Evolutionary conservation across 2,113 vertebrate species (phyloP).

Genomic region (Onychorhynchus coronatus): DNA sequence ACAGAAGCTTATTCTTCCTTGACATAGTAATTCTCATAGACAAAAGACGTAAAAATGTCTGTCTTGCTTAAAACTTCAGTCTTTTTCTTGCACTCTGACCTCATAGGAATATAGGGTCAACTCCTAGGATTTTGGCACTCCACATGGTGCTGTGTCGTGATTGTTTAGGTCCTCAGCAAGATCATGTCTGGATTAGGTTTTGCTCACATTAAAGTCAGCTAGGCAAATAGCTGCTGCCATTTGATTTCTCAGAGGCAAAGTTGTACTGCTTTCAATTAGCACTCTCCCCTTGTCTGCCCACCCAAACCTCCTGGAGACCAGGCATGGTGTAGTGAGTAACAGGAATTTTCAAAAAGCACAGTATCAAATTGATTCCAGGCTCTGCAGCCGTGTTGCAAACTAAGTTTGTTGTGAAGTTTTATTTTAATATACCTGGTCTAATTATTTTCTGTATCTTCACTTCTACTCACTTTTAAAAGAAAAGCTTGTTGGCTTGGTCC

Average conservation of each 20-base stretch:
- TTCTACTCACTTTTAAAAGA: background rate
- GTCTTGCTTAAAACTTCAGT: background rate
- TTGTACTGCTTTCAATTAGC: slow-evolving; percentile 16
- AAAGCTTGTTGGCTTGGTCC: background rate
- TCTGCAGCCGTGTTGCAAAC: background rate
- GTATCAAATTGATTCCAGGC: background rate
- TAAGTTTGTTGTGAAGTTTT: background rate
- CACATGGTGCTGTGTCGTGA: background rate
- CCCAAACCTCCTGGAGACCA: background rate
- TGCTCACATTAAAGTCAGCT: background rate
- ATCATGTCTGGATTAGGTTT: background rate
- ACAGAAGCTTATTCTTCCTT: background rate
- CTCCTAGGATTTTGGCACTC: background rate
- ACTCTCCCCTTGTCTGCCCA: accelerated
- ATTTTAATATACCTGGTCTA: background rate
- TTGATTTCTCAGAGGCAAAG: background rate
- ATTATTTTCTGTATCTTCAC: background rate
- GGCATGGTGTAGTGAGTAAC: background rate
- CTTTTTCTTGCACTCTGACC: background rate
- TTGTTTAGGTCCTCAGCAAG: background rate
- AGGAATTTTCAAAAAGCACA: background rate
- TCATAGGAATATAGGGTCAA: background rate
- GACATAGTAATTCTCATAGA: background rate
- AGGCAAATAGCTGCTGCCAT: background rate
- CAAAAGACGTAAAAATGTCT: background rate